Evolutionary conservation across 2,888 invertebrate species (phyloP).

Genomic region (Geotrupes spiniger): DNA sequence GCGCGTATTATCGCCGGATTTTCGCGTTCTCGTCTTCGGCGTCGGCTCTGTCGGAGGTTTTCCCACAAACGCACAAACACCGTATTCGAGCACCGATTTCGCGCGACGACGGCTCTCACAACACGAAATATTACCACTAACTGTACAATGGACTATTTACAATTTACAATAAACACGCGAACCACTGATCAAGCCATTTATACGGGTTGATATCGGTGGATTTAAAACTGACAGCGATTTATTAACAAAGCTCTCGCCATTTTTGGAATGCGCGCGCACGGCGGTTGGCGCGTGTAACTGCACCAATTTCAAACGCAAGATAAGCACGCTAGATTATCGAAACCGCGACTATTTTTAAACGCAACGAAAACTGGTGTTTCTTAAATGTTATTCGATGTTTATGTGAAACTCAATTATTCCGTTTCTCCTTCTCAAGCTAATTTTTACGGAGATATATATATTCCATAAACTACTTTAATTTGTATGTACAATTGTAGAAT

Average conservation of each 20-base stretch:
- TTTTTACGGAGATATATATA: no score
- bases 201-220: constrained; percentile 62
- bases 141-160: constrained; percentile 73
- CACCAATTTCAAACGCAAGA: constrained; percentile 24
- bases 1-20: constrained; percentile 51
- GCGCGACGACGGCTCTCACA: constrained; percentile 51
- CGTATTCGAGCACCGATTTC: constrained; percentile 56
- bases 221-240: constrained; percentile 50
- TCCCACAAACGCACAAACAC: constrained; percentile 62
- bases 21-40: constrained; percentile 57
- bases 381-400: no score
- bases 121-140: constrained; percentile 67
- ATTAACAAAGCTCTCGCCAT: constrained; percentile 50
- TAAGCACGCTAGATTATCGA: not conserved
- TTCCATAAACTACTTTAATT: no score
- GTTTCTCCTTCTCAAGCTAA: no score
- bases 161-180: constrained; percentile 66
- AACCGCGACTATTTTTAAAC: not conserved
- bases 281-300: constrained; percentile 22
- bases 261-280: constrained; percentile 43
- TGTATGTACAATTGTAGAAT: no score
- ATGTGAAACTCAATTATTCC: no score
- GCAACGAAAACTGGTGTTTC: no score
- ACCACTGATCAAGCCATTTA: constrained; percentile 66
- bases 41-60: constrained; percentile 57